Evolutionary conservation across 2,797 vertebrate species (phyloP), one percentile per base, ranked within the genome.

Genomic region (Cryptoprocta ferox): DNA sequence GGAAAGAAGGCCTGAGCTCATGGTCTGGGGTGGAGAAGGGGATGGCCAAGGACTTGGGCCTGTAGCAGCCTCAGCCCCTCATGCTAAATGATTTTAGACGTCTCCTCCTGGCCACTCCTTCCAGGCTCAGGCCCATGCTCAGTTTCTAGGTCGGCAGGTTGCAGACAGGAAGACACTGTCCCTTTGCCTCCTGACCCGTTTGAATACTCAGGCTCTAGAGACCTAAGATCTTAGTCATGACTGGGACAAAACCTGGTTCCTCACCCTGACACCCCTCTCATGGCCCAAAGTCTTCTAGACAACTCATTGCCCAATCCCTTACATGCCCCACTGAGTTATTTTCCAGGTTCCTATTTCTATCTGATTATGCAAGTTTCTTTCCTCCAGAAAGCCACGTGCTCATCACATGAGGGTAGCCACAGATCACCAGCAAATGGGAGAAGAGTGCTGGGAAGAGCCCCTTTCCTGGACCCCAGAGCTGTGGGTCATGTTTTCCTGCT

Each of bases 311-410:
- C 71, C 63, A 95, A 96, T 56, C 78, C 50, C 85, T 35, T 73
- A 26, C n/a, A 32, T 15, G 35, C 73, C 71, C 42, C 79, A 81
- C 90, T 21, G 76, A 87, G 80, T 89, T 89, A 59, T 90, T 91
- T 91, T 65, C 83, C 93, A 95, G 48, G 79, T 86, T 95, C 85
- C 98, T 97, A 98, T 98, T 99, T 98, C 97, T 97, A 89, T 97
- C 56, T 86, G 97, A 94, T 98, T 98, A 97, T 86, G 96, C 97
- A 98, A 98, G 97, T 96, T 82, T 92, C 94, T 82, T 70, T 84
- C 84, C 96, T 97, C 95, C 90, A 95, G 94, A 63, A 45, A 28
- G 93, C 71, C 97, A 88, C 89, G 12, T 1, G n/a, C 30, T 59
- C 26, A 4, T 97, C 88, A 96, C 78, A 95, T 93, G 91, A 94